Percentiles rank a stretch among this genome's conserved stretches.
These are phyloP conservation scores for Hippocampus kuda DNA, from an alignment of 2,797 vertebrate genomes.

Conservation along the genomic window DNA sequence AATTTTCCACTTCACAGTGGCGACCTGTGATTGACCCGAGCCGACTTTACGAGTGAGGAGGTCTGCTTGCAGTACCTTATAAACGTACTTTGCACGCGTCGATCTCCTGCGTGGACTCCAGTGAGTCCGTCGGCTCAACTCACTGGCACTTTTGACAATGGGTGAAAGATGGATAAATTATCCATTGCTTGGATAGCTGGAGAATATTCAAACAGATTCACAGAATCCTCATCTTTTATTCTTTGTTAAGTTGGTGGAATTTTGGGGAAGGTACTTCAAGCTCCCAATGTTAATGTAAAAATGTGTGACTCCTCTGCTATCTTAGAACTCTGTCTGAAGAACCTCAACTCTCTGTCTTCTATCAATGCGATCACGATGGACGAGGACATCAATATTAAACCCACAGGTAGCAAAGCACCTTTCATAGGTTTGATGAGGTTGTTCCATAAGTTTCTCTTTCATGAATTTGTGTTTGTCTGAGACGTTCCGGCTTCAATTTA, in stretches of 20 bases:
- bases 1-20: too few relatives aligned
- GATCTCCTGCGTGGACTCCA: too few relatives aligned
- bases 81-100: too few relatives aligned
- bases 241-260: not conserved
- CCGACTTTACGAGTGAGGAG: too few relatives aligned
- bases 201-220: not conserved
- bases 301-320: constrained; percentile 7
- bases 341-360: constrained; percentile 86
- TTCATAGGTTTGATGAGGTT: not conserved
- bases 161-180: not conserved
- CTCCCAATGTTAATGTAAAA: not conserved
- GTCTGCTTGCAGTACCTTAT: too few relatives aligned
- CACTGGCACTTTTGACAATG: not conserved
- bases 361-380: constrained; percentile 86
- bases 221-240: not conserved
- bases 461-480: not conserved
- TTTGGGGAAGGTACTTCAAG: too few relatives aligned
- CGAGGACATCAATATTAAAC: constrained; percentile 84
- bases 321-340: constrained; percentile 90
- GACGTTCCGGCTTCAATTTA: not conserved
- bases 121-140: not conserved
- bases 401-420: constrained; percentile 72
- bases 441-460: not conserved
- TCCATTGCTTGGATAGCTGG: not conserved
- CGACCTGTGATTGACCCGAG: too few relatives aligned